A percentile compares a stretch with the other conserved stretches of the same genome.
phyloP scores from a whole-genome alignment of 2,888 invertebrate species.

The Oegoconia quadripuncta region DNA sequence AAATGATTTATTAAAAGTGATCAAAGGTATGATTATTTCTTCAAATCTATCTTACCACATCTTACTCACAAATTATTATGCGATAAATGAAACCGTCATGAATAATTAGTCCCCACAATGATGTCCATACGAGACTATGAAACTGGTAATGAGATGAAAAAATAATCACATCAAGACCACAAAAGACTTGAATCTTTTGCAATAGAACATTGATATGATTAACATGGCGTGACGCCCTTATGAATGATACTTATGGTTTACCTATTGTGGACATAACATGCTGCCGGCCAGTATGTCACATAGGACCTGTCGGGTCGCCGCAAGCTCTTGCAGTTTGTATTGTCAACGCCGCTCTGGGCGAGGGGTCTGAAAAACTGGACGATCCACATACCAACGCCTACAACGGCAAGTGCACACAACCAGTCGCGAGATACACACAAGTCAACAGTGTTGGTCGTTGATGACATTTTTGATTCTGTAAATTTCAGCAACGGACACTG shows the following conservation, averaged over 20 bases:
- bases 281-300: slow-evolving; percentile 70
- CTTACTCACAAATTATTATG: too few species aligned
- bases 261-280: slow-evolving; percentile 73
- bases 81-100: too few species aligned
- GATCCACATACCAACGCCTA: slow-evolving; percentile 79
- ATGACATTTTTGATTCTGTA: slow-evolving; percentile 67
- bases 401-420: slow-evolving; percentile 70
- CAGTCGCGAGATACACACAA: slow-evolving; percentile 56
- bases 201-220: slow-evolving; percentile 51
- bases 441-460: slow-evolving; percentile 69
- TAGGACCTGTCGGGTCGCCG: slow-evolving; percentile 69
- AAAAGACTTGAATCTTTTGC: slow-evolving; percentile 27
- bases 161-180: slow-evolving; percentile 55
- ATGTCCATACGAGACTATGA: background rate
- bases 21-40: slow-evolving; percentile 47
- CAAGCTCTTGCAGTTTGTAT: slow-evolving; percentile 62
- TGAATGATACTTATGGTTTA: slow-evolving; percentile 79
- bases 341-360: slow-evolving; percentile 74
- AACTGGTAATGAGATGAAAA: slow-evolving; percentile 41
- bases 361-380: slow-evolving; percentile 78
- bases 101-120: too few species aligned
- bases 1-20: too few species aligned
- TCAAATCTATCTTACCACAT: slow-evolving; percentile 16
- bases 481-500: slow-evolving; percentile 76
- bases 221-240: slow-evolving; percentile 65